Percentiles rank a stretch among this genome's conserved stretches.
These are phyloP conservation scores for Lymantria dispar DNA, from an alignment of 2,888 invertebrate species.

Conservation along the genomic window DNA sequence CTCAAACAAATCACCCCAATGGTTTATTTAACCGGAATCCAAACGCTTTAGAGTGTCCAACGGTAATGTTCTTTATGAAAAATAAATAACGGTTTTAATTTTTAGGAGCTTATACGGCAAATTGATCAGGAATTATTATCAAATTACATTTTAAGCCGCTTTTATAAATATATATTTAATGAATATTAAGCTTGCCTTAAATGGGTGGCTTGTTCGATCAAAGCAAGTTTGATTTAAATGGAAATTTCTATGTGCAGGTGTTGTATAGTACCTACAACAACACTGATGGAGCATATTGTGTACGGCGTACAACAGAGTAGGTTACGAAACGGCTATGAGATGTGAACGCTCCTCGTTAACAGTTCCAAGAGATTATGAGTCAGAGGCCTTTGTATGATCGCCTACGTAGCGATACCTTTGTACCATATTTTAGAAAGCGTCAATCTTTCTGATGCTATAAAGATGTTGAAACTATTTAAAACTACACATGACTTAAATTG, in stretches of 20 bases:
- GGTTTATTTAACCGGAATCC: neutral
- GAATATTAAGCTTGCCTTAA: conserved; percentile 10
- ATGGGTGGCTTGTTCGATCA: neutral
- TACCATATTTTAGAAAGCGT: conserved; percentile 3
- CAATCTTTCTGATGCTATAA: neutral
- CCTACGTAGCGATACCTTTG: conserved; percentile 31
- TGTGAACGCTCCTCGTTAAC: conserved; percentile 40
- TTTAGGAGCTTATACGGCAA: neutral
- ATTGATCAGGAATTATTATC: neutral
- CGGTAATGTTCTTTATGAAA: neutral
- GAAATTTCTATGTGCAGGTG: conserved; percentile 18
- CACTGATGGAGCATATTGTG: conserved; percentile 22
- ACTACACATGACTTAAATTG: no score
- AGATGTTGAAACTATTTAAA: neutral
- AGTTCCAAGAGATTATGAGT: conserved; percentile 34
- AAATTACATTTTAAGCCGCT: neutral
- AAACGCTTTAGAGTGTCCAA: neutral
- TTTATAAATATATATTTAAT: neutral
- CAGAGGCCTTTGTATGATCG: conserved; percentile 35
- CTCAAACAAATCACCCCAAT: neutral
- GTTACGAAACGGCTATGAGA: conserved; percentile 29
- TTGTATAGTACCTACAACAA: conserved; percentile 33
- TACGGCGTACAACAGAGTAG: conserved; percentile 17
- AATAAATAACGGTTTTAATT: neutral
- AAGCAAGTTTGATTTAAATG: neutral